A percentile compares a stretch with the other conserved stretches of the same genome.
These are phyloP conservation scores for Ariolimax columbianus DNA, from an alignment of 2,888 invertebrate genomes.

Conservation along the genomic window DNA sequence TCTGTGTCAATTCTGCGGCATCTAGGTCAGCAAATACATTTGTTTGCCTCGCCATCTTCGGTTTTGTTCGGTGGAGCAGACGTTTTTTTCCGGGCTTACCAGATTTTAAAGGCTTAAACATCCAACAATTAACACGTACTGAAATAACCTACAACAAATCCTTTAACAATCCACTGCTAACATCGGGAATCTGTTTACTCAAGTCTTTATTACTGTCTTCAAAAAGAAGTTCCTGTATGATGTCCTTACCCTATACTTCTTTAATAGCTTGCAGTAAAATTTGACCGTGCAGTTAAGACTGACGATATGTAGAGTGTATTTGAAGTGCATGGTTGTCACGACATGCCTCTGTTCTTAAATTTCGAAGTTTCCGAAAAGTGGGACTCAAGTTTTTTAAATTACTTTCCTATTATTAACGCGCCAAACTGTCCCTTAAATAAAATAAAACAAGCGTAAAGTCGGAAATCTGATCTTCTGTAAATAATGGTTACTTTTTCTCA, in stretches of 20 bases:
- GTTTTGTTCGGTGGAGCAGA: background rate
- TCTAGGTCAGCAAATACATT: background rate
- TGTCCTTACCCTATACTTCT: background rate
- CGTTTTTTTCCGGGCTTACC: background rate
- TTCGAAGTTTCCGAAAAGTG: background rate
- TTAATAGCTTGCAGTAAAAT: background rate
- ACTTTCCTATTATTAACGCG: background rate
- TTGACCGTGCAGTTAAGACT: background rate
- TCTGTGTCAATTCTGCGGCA: background rate
- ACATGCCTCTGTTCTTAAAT: background rate
- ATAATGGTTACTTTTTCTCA: background rate
- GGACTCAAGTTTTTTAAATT: background rate
- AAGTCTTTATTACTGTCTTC: background rate
- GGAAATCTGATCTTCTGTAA: background rate
- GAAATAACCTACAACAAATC: conserved; percentile 1
- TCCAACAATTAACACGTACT: conserved; percentile 5
- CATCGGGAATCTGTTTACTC: background rate
- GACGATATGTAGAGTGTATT: background rate
- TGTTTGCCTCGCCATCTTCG: background rate
- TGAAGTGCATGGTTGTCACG: background rate
- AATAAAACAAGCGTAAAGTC: background rate
- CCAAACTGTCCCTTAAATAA: background rate
- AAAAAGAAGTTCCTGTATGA: background rate
- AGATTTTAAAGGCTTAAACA: conserved; percentile 17
- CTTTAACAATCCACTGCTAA: background rate